These are phyloP conservation scores for Odontamblyopus lacepedii DNA, from an alignment of 2,797 vertebrate species.

Conservation along the genomic window DNA sequence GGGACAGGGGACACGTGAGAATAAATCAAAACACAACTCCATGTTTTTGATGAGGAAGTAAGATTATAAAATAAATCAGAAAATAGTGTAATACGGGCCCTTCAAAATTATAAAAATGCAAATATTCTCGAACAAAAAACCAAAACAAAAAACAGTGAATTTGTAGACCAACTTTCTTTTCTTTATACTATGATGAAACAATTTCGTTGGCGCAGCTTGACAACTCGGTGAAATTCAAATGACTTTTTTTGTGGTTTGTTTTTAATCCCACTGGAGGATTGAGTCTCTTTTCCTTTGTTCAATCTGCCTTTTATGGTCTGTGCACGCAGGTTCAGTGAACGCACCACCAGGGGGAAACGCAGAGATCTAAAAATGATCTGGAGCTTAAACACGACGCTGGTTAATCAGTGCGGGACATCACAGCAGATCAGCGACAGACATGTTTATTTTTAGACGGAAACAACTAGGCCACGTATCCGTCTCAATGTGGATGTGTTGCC, in stretches of 20 bases:
- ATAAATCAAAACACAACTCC: too few species aligned
- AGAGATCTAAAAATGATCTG: conserved; percentile 17
- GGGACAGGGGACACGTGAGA: too few species aligned
- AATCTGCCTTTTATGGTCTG: not conserved
- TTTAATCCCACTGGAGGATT: conserved; percentile 7
- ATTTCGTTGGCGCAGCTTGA: not conserved
- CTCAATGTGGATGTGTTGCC: conserved; percentile 26
- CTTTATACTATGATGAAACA: conserved; percentile 4
- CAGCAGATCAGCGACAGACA: conserved; percentile 40
- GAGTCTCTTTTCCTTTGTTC: not conserved
- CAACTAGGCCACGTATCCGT: conserved; percentile 37
- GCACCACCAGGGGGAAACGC: conserved; percentile 9
- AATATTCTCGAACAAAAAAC: too few species aligned
- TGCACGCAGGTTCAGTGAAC: conserved; percentile 10
- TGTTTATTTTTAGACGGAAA: conserved; percentile 63
- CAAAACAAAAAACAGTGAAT: not conserved
- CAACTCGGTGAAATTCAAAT: conserved; percentile 11
- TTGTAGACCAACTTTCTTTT: not conserved
- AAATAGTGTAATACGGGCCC: too few species aligned
- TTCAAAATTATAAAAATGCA: too few species aligned
- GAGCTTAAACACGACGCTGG: conserved; percentile 42
- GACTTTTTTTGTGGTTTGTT: not conserved
- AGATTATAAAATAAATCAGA: too few species aligned
- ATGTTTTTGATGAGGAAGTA: too few species aligned
- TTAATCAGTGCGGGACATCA: conserved; percentile 49